Conservation (phyloP, 2,113 vertebrate species). For the Xerus inauris region DNA sequence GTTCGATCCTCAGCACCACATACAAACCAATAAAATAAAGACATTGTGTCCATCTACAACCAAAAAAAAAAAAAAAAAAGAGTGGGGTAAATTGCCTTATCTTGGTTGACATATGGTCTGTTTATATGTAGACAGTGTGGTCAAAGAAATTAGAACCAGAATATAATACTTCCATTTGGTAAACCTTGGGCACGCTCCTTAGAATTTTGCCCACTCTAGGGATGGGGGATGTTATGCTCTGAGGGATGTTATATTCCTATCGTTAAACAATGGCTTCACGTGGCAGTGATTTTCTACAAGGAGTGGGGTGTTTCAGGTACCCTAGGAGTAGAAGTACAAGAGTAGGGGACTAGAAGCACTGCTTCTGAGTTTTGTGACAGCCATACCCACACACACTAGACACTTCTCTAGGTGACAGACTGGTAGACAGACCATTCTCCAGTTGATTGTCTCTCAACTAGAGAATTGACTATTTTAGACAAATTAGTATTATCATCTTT, state of each 20-base stretch:
- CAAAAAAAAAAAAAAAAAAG: too few species aligned
- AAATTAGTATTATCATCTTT: neutral
- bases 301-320: neutral
- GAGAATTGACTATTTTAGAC: neutral
- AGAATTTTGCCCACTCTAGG: neutral
- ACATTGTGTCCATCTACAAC: too few species aligned
- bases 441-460: neutral
- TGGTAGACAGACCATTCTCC: too few species aligned
- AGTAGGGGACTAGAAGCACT: neutral
- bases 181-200: neutral
- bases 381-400: neutral
- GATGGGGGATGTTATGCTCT: too few species aligned
- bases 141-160: neutral
- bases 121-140: neutral
- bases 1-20: too few species aligned
- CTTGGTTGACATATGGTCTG: neutral
- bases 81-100: neutral
- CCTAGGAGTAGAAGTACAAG: neutral
- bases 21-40: too few species aligned
- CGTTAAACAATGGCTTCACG: neutral
- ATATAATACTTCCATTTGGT: neutral
- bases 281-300: neutral
- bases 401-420: too few species aligned
- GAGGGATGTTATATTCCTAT: neutral
- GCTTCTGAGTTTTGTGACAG: constrained; percentile 13